phyloP scores from a whole-genome alignment of 1,140 invertebrate species.

The Panagrolaimus sp. region DNA sequence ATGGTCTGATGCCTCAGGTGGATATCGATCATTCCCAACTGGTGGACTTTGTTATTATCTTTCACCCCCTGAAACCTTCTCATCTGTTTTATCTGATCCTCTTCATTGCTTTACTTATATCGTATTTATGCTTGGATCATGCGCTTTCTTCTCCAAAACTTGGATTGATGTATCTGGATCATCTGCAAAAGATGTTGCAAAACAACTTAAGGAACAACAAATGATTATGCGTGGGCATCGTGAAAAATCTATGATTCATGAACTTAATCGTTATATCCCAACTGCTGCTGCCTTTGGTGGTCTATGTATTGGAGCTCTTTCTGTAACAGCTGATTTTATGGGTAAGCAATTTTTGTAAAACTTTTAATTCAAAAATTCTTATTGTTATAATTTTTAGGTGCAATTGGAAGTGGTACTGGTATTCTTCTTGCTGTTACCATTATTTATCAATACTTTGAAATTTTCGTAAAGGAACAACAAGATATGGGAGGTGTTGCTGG shows the following conservation, averaged over 20 bases:
- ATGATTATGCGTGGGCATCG: slow-evolving; percentile 99
- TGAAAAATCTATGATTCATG: slow-evolving; percentile 98
- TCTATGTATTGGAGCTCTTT: slow-evolving; percentile 94
- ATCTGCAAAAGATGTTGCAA: slow-evolving; percentile 98
- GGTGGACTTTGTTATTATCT: slow-evolving; percentile 93
- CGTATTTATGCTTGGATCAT: slow-evolving; percentile 97
- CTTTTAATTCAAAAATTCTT: slow-evolving; percentile 17
- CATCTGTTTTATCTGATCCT: slow-evolving; percentile 90
- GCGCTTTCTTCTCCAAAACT: slow-evolving; percentile 99
- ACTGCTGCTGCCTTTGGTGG: slow-evolving; percentile 98
- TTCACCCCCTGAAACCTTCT: slow-evolving; percentile 92
- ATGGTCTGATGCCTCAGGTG: slow-evolving; percentile 94
- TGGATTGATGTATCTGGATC: slow-evolving; percentile 99
- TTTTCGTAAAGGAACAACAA: slow-evolving; percentile 99
- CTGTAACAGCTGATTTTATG: slow-evolving; percentile 94
- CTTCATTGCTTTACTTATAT: slow-evolving; percentile 94
- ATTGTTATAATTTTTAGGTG: slow-evolving; percentile 35
- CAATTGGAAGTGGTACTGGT: slow-evolving; percentile 69
- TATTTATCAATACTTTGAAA: slow-evolving; percentile 99
- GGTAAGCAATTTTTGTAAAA: slow-evolving; percentile 61
- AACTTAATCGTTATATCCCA: slow-evolving; percentile 98
- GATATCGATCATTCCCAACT: slow-evolving; percentile 76
- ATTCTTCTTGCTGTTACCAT: slow-evolving; percentile 97
- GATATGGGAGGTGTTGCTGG: slow-evolving; percentile 94
- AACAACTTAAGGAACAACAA: slow-evolving; percentile 97